phyloP scores from a whole-genome alignment of 2,888 invertebrate genomes.

The Drosophila anomelani region DNA sequence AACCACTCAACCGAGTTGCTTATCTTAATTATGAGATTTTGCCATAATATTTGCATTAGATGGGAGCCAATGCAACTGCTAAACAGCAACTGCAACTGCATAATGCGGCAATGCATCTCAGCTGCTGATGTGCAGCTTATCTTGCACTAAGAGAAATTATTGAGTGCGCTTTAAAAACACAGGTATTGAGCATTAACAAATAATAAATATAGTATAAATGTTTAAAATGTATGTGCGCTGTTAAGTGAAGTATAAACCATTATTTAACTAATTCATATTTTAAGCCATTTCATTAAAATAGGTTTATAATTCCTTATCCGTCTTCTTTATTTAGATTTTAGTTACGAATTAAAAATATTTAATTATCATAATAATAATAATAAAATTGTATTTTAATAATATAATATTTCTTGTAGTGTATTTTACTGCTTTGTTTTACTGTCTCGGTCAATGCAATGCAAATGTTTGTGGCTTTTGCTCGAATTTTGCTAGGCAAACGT shows the following conservation, averaged over 20 bases:
- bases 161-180: no score
- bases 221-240: no score
- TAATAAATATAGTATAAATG: no score
- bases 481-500: constrained; percentile 30
- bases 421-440: constrained; percentile 18
- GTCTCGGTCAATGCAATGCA: constrained; percentile 44
- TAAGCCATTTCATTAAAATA: no score
- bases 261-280: no score
- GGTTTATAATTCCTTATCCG: no score
- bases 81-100: constrained; percentile 50
- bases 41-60: constrained; percentile 70
- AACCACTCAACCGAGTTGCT: constrained; percentile 65
- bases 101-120: constrained; percentile 38
- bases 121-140: constrained; percentile 1
- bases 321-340: no score
- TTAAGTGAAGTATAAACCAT: no score
- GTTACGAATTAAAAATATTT: no score
- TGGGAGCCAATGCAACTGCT: constrained; percentile 41
- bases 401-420: neutral
- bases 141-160: neutral
- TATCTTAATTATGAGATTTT: constrained; percentile 78
- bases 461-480: constrained; percentile 53
- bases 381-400: neutral
- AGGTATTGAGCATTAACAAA: no score
- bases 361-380: no score